Evolutionary conservation across 2,113 vertebrate species (phyloP).

Genomic region (Anser brachyrhynchus): DNA sequence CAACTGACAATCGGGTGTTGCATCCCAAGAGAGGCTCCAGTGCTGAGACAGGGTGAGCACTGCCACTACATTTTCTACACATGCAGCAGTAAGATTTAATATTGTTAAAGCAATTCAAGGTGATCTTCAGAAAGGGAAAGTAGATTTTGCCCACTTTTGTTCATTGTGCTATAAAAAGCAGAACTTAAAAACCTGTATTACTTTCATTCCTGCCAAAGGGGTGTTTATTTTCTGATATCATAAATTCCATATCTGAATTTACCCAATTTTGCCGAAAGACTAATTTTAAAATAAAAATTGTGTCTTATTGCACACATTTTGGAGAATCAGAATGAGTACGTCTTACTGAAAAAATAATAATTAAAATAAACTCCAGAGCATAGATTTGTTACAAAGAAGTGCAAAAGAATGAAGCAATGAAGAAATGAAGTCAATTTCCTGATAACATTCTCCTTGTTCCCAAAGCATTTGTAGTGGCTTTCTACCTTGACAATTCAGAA

Average conservation of each 20-base stretch:
- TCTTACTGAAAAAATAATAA: background rate
- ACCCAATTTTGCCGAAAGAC: background rate
- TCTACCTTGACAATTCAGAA: background rate
- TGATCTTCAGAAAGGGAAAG: background rate
- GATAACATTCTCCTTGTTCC: background rate
- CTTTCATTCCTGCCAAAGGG: background rate
- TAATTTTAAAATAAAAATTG: background rate
- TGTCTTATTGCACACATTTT: background rate
- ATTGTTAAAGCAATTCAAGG: background rate
- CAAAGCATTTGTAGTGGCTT: background rate
- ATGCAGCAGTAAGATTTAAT: background rate
- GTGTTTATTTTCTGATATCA: background rate
- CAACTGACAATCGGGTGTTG: background rate
- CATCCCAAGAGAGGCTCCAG: background rate
- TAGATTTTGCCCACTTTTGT: background rate
- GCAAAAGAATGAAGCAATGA: background rate
- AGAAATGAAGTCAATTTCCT: background rate
- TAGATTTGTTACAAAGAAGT: background rate
- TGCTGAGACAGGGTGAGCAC: background rate
- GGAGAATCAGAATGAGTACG: background rate
- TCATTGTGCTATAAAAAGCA: background rate
- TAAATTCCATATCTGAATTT: background rate
- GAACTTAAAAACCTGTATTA: background rate
- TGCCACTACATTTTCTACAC: background rate
- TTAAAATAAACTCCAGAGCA: background rate